A percentile compares a stretch with the other conserved stretches of the same genome.
Conservation (phyloP, 2,797 vertebrate species). For the Rousettus madagascariensis region DNA sequence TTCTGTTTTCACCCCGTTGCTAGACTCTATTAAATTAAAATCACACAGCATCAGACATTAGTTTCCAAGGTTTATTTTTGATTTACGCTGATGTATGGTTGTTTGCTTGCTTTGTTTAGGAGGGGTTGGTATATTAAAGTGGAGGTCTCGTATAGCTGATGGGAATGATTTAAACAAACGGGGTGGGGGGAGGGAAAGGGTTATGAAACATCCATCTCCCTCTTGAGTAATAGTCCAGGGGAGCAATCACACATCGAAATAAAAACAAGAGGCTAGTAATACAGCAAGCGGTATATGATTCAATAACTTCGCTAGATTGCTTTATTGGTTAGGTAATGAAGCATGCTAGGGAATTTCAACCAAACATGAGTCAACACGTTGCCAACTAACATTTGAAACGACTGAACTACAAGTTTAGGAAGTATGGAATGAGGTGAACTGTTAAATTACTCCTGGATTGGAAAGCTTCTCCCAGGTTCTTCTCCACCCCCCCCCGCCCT, state of each 20-base stretch:
- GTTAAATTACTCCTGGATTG: not conserved
- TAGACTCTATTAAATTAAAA: slow-evolving; percentile 48
- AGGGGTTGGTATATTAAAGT: slow-evolving; percentile 31
- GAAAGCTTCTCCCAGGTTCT: not conserved
- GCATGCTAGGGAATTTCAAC: slow-evolving; percentile 67
- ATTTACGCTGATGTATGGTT: not conserved
- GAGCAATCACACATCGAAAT: slow-evolving; percentile 64
- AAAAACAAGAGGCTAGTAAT: slow-evolving; percentile 68
- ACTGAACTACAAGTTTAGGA: not conserved
- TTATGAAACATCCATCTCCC: slow-evolving; percentile 57
- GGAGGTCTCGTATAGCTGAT: slow-evolving; percentile 24
- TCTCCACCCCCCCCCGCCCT: not conserved
- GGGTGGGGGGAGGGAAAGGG: slow-evolving; percentile 18
- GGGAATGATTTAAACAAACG: not conserved
- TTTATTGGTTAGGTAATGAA: slow-evolving; percentile 80
- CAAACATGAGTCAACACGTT: slow-evolving; percentile 63
- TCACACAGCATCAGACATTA: not conserved
- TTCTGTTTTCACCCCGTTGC: not conserved
- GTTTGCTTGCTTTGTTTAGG: not conserved
- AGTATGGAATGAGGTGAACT: not conserved
- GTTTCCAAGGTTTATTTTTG: slow-evolving; percentile 22
- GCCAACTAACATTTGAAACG: slow-evolving; percentile 9
- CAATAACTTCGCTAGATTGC: slow-evolving; percentile 65
- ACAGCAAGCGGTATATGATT: slow-evolving; percentile 70
- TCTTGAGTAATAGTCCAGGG: slow-evolving; percentile 61